A percentile compares a stretch with the other conserved stretches of the same genome.
Conservation (phyloP, 2,888 invertebrate genomes). For the Octodonta nipae region DNA sequence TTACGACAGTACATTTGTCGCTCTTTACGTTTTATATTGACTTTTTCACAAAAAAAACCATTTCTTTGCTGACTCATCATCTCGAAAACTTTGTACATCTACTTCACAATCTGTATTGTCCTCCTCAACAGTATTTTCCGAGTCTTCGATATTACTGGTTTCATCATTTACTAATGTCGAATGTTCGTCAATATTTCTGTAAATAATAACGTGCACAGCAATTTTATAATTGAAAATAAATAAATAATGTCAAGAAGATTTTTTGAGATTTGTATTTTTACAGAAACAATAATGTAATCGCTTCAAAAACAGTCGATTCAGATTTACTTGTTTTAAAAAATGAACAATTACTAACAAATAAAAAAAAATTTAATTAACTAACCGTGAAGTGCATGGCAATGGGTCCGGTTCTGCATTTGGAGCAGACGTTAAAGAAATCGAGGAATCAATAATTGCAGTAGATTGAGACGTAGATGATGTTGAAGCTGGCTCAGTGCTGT, state of each 20-base stretch:
- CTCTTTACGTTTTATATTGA: not conserved
- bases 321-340: conserved; percentile 5
- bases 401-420: conserved; percentile 5
- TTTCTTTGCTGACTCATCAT: not conserved
- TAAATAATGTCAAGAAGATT: conserved; percentile 5
- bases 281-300: not conserved
- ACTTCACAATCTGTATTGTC: not conserved
- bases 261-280: conserved; percentile 3
- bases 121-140: conserved; percentile 2
- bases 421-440: conserved; percentile 6
- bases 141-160: conserved; percentile 6
- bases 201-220: no score
- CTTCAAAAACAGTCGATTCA: conserved; percentile 5
- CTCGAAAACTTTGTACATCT: not conserved
- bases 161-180: no score
- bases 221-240: conserved; percentile 6
- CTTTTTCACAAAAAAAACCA: not conserved
- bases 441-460: conserved; percentile 5
- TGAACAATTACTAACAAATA: conserved; percentile 7
- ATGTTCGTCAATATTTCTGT: no score
- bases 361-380: conserved; percentile 8
- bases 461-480: conserved; percentile 7
- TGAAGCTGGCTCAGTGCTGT: conserved; percentile 7
- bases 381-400: conserved; percentile 8
- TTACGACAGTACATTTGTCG: conserved; percentile 1